Base-by-base conservation (phyloP, 2,797 vertebrate genomes). In the Cossypha heuglini region DNA sequence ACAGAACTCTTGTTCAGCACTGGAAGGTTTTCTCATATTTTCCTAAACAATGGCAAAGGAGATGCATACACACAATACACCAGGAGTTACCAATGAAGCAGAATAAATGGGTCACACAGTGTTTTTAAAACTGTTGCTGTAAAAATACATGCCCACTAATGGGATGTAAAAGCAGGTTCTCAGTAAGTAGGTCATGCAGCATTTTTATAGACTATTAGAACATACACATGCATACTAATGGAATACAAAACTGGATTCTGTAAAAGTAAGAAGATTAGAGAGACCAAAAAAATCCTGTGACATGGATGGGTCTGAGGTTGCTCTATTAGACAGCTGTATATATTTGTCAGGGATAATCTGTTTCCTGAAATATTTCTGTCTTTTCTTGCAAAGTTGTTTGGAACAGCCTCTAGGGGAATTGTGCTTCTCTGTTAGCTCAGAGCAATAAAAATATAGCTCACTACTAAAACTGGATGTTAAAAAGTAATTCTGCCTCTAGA, bases 211-310 rank as follows among this genome's bases (percentile, higher is more conserved):
- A 90, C 91, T 93, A 91, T 93, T 94, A 88, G 66, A 96, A 94
- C 84, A 77, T 73, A 96, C 95, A 93, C 94, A 93, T 93, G 92
- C 92, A 93, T 95, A 90, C 94, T 96, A 97, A 96, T 93, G 89
- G 94, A 83, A 90, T 69, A 91, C 73, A 92, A 93, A 94, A 93
- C 85, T 88, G 82, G 75, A 82, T 94, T 93, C 88, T 84, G 49
- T 93, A 78, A 64, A 77, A 94, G 71, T 93, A 97, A 97, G 96
- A 94, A 96, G 96, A 96, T 96, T 96, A 97, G 76, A 78, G 46
- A 95, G 25, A 84, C 74, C 9, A 87, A 91, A 94, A 94, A 96
- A 94, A 88, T 87, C 79, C 88, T 61, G 31, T 91, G 82, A 83
- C 78, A 94, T 81, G 48, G 66, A 78, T 28, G 17, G 57, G 62